A percentile compares a stretch with the other conserved stretches of the same genome.
These are phyloP conservation scores for Sebastes fasciatus DNA, from an alignment of 2,113 vertebrate genomes.

Conservation along the genomic window DNA sequence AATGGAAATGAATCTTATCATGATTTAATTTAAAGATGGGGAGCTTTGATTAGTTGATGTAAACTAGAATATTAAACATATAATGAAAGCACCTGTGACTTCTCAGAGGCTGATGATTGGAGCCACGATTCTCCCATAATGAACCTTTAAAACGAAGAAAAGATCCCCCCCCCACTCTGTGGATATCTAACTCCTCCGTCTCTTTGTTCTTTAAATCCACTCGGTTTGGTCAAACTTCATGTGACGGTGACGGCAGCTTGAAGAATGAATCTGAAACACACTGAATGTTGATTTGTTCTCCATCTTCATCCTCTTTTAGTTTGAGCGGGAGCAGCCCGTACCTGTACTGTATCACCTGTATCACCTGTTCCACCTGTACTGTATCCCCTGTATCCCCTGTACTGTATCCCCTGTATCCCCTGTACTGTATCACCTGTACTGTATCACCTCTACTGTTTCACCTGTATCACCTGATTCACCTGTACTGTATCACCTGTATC, in stretches of 20 bases:
- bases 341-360: conserved; percentile 58
- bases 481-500: too few species aligned
- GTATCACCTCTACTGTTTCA: conserved; percentile 20
- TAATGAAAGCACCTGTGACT: neutral
- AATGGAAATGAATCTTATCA: neutral
- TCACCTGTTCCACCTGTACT: conserved; percentile 71
- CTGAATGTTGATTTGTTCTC: neutral
- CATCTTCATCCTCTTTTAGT: neutral
- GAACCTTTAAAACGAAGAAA: neutral
- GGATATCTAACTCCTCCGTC: neutral
- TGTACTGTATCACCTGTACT: conserved; percentile 60
- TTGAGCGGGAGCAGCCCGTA: conserved; percentile 19
- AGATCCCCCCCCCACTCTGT: too few species aligned
- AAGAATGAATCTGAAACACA: neutral
- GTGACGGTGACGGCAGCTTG: too few species aligned
- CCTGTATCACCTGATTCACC: too few species aligned
- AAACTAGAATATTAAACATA: too few species aligned
- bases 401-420: too few species aligned
- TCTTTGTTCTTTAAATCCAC: neutral
- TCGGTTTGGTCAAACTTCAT: neutral
- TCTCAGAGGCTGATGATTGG: neutral
- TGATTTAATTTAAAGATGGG: neutral
- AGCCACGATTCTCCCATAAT: neutral
- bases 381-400: conserved; percentile 53
- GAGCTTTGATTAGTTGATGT: too few species aligned